A percentile compares a stretch with the other conserved stretches of the same genome.
Evolutionary conservation across 2,113 vertebrate genomes (phyloP).

Genomic region (Melanerpes aurifrons): DNA sequence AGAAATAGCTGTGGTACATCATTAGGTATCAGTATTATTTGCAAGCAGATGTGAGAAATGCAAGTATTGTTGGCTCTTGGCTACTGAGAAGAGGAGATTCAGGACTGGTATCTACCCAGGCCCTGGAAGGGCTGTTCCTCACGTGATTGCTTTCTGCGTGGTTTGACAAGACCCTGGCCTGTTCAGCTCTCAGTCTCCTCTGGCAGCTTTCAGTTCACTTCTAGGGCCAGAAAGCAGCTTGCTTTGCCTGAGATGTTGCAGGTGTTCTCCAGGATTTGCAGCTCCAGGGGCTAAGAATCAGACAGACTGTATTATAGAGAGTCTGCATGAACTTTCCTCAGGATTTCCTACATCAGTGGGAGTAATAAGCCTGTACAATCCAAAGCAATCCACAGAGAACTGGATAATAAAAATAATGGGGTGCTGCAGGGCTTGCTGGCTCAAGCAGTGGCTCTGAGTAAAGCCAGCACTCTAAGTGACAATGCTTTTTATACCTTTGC

Average conservation of each 20-base stretch:
- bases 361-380: background rate
- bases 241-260: background rate
- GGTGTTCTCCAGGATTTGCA: background rate
- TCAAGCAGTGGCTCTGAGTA: background rate
- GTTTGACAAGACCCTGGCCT: background rate
- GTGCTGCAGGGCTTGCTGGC: background rate
- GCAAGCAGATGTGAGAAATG: background rate
- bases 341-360: background rate
- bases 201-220: background rate
- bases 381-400: background rate
- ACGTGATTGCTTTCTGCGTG: background rate
- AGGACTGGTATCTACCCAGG: background rate
- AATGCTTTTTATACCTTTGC: background rate
- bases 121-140: background rate
- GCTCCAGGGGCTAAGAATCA: background rate
- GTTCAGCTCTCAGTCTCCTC: background rate
- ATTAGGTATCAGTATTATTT: background rate
- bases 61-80: background rate
- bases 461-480: background rate
- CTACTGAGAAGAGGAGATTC: background rate
- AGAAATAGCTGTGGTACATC: background rate
- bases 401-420: conserved; percentile 11
- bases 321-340: background rate
- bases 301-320: background rate
- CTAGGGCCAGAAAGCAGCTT: background rate